Conservation (phyloP, 2,113 vertebrate genomes). For the Paramisgurnus dabryanus region DNA sequence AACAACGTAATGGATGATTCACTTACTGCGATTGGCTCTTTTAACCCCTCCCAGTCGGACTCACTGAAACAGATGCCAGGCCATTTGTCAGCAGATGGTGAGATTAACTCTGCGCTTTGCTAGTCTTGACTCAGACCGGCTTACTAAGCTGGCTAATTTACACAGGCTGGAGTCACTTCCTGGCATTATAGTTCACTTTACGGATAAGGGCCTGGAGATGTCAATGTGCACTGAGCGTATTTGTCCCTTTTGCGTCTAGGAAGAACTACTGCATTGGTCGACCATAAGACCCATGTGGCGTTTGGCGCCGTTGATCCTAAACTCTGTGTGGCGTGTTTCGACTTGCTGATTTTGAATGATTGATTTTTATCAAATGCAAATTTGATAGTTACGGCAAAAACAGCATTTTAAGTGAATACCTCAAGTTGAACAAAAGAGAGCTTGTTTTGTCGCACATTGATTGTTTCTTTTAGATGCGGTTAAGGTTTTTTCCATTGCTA, state of each 20-base stretch:
- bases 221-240: neutral
- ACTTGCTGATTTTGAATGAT: neutral
- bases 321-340: neutral
- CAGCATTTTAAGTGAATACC: constrained; percentile 4
- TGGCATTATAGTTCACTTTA: constrained; percentile 50
- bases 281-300: neutral
- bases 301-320: neutral
- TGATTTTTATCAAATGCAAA: neutral
- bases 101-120: constrained; percentile 61
- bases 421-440: too few relatives aligned
- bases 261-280: neutral
- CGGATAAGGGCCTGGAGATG: neutral
- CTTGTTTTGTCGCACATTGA: neutral
- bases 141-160: constrained; percentile 63
- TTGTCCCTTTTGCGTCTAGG: neutral
- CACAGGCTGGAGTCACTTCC: constrained; percentile 58
- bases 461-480: neutral
- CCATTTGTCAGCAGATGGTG: constrained; percentile 64
- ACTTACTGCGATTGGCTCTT: constrained; percentile 47
- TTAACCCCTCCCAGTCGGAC: constrained; percentile 23
- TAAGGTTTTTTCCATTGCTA: neutral
- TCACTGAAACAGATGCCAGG: constrained; percentile 68
- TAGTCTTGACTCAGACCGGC: constrained; percentile 40
- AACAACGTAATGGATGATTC: neutral
- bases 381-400: neutral